These are phyloP conservation scores for Misgurnus anguillicaudatus DNA, from an alignment of 2,113 vertebrate genomes.

Conservation along the genomic window DNA sequence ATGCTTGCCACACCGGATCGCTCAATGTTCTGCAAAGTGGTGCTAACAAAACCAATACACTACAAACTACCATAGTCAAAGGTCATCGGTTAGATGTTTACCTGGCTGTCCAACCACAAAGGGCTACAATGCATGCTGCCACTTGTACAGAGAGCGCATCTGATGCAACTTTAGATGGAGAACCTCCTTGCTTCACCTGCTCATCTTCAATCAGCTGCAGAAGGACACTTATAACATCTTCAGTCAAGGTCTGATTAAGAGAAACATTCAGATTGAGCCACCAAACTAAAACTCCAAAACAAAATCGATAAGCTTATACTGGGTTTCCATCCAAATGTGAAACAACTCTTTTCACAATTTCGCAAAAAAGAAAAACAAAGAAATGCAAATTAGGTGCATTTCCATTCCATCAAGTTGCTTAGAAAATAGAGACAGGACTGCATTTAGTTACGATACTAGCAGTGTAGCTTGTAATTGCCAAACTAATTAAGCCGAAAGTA, in stretches of 20 bases:
- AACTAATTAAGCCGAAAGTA: too few species aligned
- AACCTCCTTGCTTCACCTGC: constrained; percentile 68
- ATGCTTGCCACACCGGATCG: too few species aligned
- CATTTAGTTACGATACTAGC: too few species aligned
- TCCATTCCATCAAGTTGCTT: too few species aligned
- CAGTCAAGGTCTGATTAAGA: constrained; percentile 78
- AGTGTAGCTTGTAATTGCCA: too few species aligned
- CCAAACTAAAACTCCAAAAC: background rate
- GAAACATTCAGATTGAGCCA: background rate
- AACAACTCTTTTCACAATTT: too few species aligned
- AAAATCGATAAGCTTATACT: background rate
- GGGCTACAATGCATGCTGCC: constrained; percentile 85
- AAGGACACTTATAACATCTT: constrained; percentile 82
- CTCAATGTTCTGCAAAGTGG: background rate
- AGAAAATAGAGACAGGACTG: too few species aligned
- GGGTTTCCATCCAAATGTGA: too few species aligned
- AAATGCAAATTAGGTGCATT: too few species aligned
- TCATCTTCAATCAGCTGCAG: constrained; percentile 86
- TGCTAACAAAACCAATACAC: too few species aligned
- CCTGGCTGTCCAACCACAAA: constrained; percentile 92
- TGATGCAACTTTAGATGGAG: constrained; percentile 52
- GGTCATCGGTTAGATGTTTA: constrained; percentile 51
- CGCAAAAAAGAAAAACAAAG: too few species aligned
- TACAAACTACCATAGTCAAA: background rate
- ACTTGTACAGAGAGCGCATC: constrained; percentile 83